Percentiles rank a stretch among this genome's conserved stretches.
Evolutionary conservation across 2,888 invertebrate genomes (phyloP).

Genomic region (Notocelia uddmanniana): DNA sequence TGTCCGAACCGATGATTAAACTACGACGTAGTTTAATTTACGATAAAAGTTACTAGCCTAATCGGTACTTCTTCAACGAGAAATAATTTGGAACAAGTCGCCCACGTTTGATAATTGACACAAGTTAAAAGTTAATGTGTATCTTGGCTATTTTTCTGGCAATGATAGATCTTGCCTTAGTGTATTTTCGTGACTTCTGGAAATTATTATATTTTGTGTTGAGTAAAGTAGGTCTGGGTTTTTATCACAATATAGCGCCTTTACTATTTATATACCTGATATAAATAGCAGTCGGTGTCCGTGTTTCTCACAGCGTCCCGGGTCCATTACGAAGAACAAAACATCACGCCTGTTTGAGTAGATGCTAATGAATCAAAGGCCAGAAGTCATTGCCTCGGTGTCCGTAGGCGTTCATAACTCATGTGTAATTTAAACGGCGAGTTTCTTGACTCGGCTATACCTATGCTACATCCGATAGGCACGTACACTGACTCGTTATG

Average conservation of each 20-base stretch:
- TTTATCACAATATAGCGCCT: slow-evolving; percentile 7
- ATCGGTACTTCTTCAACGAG: slow-evolving; percentile 61
- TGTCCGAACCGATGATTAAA: slow-evolving; percentile 45
- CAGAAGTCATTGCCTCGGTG: slow-evolving; percentile 74
- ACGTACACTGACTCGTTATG: slow-evolving; percentile 50
- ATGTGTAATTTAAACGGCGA: slow-evolving; percentile 77
- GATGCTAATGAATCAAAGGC: slow-evolving; percentile 74
- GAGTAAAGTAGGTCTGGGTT: slow-evolving; percentile 3
- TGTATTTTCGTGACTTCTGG: slow-evolving; percentile 22
- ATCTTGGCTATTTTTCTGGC: slow-evolving; percentile 20
- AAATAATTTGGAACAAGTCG: slow-evolving; percentile 60
- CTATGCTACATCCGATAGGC: slow-evolving; percentile 54
- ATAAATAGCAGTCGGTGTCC: slow-evolving; percentile 13
- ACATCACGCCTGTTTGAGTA: slow-evolving; percentile 58
- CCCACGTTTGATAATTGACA: slow-evolving; percentile 51
- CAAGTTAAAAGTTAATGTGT: slow-evolving; percentile 22
- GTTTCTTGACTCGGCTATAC: slow-evolving; percentile 74
- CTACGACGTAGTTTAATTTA: slow-evolving; percentile 53
- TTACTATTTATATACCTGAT: slow-evolving; percentile 6
- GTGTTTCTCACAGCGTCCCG: slow-evolving; percentile 36
- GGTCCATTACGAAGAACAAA: slow-evolving; percentile 48
- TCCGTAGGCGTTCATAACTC: slow-evolving; percentile 78
- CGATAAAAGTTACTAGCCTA: slow-evolving; percentile 48
- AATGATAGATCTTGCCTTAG: background rate
- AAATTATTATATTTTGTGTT: slow-evolving; percentile 15